phyloP scores from a whole-genome alignment of 1,140 invertebrate genomes.

The Littorina saxatilis region DNA sequence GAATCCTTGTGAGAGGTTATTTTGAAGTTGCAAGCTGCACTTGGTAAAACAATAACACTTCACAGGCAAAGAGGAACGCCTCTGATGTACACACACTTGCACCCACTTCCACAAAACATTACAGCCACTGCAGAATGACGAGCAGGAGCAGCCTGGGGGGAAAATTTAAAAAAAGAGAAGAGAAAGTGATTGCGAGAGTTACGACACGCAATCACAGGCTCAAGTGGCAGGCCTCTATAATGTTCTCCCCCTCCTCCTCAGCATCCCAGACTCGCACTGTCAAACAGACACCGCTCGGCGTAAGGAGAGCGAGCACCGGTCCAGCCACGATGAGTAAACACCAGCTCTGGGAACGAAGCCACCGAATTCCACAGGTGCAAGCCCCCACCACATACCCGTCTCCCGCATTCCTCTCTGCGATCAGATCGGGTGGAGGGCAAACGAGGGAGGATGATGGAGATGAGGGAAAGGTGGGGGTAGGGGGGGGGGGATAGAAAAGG shows the following conservation, averaged over 20 bases:
- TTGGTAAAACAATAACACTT: not conserved
- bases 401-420: not conserved
- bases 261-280: not conserved
- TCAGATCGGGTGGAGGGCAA: not conserved
- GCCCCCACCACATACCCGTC: not conserved
- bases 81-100: not conserved
- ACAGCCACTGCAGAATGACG: not conserved
- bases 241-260: not conserved
- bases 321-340: not conserved
- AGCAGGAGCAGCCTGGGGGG: not conserved
- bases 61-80: not conserved
- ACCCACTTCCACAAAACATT: not conserved
- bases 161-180: not conserved
- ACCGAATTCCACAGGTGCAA: conserved; percentile 1
- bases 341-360: no score
- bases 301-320: not conserved
- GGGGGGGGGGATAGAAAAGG: not conserved
- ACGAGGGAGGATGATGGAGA: no score
- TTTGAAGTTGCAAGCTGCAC: not conserved
- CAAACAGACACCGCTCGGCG: not conserved
- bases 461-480: not conserved
- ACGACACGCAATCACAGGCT: conserved; percentile 15
- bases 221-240: not conserved
- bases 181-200: not conserved
- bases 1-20: no score